Percentiles rank a stretch among this genome's conserved stretches.
Conservation (phyloP, 2,797 vertebrate species). For the Clamator glandarius region DNA sequence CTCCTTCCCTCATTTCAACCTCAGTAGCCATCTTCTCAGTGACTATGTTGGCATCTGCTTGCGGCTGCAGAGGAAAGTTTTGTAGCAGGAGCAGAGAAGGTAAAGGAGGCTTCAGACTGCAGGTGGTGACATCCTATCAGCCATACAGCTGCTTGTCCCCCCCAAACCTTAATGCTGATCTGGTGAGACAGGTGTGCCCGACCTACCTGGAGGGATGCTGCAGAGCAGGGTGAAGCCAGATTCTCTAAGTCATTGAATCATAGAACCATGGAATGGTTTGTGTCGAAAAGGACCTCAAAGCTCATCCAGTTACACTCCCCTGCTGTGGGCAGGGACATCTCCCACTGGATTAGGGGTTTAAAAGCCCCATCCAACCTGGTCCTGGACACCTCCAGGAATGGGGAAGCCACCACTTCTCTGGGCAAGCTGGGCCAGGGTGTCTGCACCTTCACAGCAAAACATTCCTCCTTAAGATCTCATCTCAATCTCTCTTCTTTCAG, state of each 20-base stretch:
- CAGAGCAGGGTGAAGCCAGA: neutral
- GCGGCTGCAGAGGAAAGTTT: neutral
- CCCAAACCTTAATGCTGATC: neutral
- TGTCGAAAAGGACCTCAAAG: too few species aligned
- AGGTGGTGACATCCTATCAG: neutral
- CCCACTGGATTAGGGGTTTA: too few species aligned
- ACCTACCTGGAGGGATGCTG: slow-evolving; percentile 1
- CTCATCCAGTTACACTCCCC: too few species aligned
- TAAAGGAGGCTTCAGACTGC: neutral
- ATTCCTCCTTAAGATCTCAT: too few species aligned
- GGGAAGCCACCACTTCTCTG: too few species aligned
- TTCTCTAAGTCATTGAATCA: neutral
- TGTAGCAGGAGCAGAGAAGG: neutral
- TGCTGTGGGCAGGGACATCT: too few species aligned
- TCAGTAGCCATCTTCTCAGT: neutral
- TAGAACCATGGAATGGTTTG: too few species aligned
- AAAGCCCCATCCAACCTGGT: too few species aligned
- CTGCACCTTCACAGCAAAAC: too few species aligned
- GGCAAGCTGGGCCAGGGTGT: too few species aligned
- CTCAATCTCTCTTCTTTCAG: too few species aligned
- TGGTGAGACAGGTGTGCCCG: neutral
- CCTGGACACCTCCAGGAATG: too few species aligned
- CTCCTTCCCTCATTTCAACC: neutral
- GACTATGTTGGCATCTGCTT: neutral
- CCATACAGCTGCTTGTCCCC: neutral